Conservation (phyloP, 2,888 invertebrate species). For the Caenorhabditis uteleia region DNA sequence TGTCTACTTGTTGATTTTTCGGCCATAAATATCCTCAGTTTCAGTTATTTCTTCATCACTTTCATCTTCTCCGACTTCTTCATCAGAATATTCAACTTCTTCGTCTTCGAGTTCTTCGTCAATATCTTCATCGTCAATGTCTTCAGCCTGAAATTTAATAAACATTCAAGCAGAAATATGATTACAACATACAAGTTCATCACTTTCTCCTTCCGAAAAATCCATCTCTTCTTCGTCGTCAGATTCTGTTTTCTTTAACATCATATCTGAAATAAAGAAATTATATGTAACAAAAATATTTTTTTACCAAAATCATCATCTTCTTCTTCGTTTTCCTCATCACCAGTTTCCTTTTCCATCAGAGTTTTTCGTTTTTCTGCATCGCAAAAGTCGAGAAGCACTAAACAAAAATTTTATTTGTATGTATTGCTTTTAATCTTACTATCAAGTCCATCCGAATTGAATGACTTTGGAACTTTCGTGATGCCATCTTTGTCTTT, state of each 20-base stretch:
- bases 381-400: conserved; percentile 39
- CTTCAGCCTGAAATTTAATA: conserved; percentile 6
- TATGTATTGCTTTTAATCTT: conserved; percentile 2
- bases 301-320: conserved; percentile 1
- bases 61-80: conserved; percentile 21
- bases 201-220: conserved; percentile 4
- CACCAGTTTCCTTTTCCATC: conserved; percentile 13
- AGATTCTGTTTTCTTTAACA: conserved; percentile 31
- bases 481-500: conserved; percentile 22
- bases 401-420: conserved; percentile 7
- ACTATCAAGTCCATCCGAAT: conserved; percentile 46
- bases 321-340: conserved; percentile 29
- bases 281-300: conserved; percentile 7
- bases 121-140: not conserved
- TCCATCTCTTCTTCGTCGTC: conserved; percentile 16
- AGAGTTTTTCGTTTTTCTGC: conserved; percentile 30
- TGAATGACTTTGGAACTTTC: conserved; percentile 36
- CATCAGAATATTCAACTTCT: conserved; percentile 20
- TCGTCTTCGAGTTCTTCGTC: conserved; percentile 37
- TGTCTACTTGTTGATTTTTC: conserved; percentile 47
- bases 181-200: too few relatives aligned
- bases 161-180: conserved; percentile 1
- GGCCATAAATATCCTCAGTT: conserved; percentile 52
- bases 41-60: conserved; percentile 9
- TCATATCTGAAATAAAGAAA: too few relatives aligned